A percentile compares a stretch with the other conserved stretches of the same genome.
These are phyloP conservation scores for Spodoptera frugiperda DNA, from an alignment of 1,140 invertebrate genomes.

Conservation along the genomic window DNA sequence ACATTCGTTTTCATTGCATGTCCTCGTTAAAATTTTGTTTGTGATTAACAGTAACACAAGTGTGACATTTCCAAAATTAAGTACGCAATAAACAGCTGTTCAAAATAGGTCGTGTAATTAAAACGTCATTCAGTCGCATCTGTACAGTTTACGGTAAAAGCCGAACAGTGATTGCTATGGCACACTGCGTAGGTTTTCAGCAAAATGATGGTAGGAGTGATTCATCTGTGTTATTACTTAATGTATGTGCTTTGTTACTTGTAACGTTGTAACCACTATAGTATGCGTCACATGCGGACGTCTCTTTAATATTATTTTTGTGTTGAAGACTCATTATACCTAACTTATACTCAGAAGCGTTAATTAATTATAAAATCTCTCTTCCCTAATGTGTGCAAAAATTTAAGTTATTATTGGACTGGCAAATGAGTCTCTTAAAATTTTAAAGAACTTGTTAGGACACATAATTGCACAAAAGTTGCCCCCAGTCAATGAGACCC, in stretches of 20 bases:
- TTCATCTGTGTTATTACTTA: conserved; percentile 37
- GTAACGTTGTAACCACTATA: not conserved
- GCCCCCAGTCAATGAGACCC: not conserved
- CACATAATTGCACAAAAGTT: not conserved
- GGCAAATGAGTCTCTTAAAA: not conserved
- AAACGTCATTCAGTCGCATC: conserved; percentile 25
- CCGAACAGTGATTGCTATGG: conserved; percentile 13
- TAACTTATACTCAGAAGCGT: no score
- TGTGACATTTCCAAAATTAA: conserved; percentile 24
- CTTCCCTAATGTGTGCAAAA: no score
- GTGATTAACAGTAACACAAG: not conserved
- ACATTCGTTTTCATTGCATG: no score
- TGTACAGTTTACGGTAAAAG: not conserved
- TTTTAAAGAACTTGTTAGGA: conserved; percentile 6
- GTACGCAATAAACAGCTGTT: conserved; percentile 39
- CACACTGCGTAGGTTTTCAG: conserved; percentile 19
- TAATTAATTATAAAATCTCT: no score
- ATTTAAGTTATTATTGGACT: not conserved
- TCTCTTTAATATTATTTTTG: not conserved
- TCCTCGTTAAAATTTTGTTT: not conserved
- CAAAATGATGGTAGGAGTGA: conserved; percentile 21
- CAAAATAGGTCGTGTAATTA: conserved; percentile 42
- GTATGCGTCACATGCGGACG: conserved; percentile 24
- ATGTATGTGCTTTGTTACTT: conserved; percentile 6
- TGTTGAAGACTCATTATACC: not conserved